Percentiles rank a stretch among this genome's conserved stretches.
These are phyloP conservation scores for Mayetiola destructor DNA, from an alignment of 2,888 invertebrate species.

Conservation along the genomic window DNA sequence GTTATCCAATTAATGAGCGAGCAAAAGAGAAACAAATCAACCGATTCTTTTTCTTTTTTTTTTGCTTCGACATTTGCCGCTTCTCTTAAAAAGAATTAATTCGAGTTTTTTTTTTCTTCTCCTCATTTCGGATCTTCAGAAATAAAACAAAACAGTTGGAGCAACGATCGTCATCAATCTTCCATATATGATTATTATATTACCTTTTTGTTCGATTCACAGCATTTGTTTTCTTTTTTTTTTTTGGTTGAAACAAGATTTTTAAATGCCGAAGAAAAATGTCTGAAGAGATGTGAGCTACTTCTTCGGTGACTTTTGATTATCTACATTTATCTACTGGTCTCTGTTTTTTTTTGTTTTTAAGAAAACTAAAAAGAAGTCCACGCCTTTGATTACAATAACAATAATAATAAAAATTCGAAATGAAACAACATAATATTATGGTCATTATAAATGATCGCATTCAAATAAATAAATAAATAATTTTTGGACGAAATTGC, in stretches of 20 bases:
- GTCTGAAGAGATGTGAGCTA: background rate
- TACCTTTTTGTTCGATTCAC: slow-evolving; percentile 9
- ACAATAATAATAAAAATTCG: slow-evolving; percentile 11
- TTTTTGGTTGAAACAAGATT: too few relatives aligned
- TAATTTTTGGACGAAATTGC: too few relatives aligned
- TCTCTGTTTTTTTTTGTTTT: too few relatives aligned
- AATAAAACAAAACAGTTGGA: background rate
- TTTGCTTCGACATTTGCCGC: slow-evolving; percentile 9
- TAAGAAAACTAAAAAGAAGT: background rate
- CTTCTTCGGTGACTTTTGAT: background rate
- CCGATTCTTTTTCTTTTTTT: too few relatives aligned
- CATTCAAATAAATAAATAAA: slow-evolving; percentile 7
- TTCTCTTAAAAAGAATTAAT: too few relatives aligned
- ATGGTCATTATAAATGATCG: slow-evolving; percentile 12
- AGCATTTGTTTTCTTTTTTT: too few relatives aligned
- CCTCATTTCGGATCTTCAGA: too few relatives aligned
- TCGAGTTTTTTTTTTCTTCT: too few relatives aligned
- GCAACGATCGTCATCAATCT: slow-evolving; percentile 7
- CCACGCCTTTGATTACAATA: slow-evolving; percentile 1
- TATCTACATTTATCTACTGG: slow-evolving; percentile 4
- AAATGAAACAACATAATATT: background rate
- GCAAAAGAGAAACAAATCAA: too few relatives aligned
- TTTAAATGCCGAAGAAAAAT: too few relatives aligned
- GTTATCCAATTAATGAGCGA: too few relatives aligned
- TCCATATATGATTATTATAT: slow-evolving; percentile 11